These are phyloP conservation scores for Montipora cactus DNA, from an alignment of 64 coral and sea anemone genomes.

Conservation along the genomic window DNA sequence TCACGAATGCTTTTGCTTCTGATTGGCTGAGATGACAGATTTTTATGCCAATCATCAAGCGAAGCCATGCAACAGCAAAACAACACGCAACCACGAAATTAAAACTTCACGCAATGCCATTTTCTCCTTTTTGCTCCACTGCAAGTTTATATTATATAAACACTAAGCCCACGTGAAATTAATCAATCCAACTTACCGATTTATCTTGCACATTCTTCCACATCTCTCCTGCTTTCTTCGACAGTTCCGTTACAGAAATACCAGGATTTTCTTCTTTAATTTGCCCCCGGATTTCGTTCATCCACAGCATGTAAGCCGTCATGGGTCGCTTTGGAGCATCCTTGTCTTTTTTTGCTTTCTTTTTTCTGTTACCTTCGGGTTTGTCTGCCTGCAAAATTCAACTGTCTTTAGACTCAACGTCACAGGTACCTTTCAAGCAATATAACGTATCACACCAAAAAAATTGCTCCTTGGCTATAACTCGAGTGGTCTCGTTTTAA, in stretches of 20 bases:
- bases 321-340: slow-evolving; percentile 90
- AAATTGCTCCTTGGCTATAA: too few relatives aligned
- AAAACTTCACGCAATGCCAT: too few relatives aligned
- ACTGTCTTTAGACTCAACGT: neutral
- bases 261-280: slow-evolving; percentile 93
- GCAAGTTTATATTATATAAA: neutral
- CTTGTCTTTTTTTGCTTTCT: slow-evolving; percentile 84
- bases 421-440: neutral
- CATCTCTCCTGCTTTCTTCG: slow-evolving; percentile 86
- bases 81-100: too few relatives aligned
- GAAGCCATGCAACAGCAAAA: too few relatives aligned
- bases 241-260: slow-evolving; percentile 89
- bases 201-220: slow-evolving; percentile 93
- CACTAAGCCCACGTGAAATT: neutral
- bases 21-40: too few relatives aligned
- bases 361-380: slow-evolving; percentile 67
- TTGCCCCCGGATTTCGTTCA: slow-evolving; percentile 58
- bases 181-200: slow-evolving; percentile 56
- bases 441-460: too few relatives aligned
- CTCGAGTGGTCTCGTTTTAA: too few relatives aligned
- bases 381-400: slow-evolving; percentile 39
- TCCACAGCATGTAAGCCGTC: slow-evolving; percentile 93
- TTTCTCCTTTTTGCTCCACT: too few relatives aligned
- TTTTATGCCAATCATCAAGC: too few relatives aligned
- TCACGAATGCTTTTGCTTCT: too few relatives aligned